Percentiles rank a stretch among this genome's conserved stretches.
These are phyloP conservation scores for Ceratina australensis DNA, from an alignment of 1,140 invertebrate genomes.

Conservation along the genomic window DNA sequence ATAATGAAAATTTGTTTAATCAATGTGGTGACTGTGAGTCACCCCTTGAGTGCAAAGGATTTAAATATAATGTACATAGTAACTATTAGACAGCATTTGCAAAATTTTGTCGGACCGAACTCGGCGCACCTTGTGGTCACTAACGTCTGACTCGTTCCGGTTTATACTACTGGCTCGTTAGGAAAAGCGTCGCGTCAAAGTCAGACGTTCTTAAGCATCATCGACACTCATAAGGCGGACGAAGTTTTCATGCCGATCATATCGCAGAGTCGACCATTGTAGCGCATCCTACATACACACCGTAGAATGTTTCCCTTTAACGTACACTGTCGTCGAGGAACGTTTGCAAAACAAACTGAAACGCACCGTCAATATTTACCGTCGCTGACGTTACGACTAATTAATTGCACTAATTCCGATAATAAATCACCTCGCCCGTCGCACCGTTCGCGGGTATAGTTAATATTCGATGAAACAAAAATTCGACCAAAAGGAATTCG, in stretches of 20 bases:
- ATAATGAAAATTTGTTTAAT: no score
- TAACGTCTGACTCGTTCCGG: background rate
- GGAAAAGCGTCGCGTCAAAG: no score
- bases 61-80: no score
- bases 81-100: background rate
- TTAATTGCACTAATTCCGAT: no score
- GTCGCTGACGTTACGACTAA: no score
- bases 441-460: no score
- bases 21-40: no score
- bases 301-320: no score
- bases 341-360: background rate
- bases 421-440: no score
- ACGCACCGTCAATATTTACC: background rate
- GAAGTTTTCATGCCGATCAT: background rate
- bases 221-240: background rate
- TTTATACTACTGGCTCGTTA: background rate
- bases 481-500: background rate
- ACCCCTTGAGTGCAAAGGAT: no score
- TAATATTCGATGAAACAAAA: no score
- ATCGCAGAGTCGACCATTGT: background rate
- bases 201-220: background rate
- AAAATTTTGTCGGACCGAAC: background rate
- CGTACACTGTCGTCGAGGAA: background rate
- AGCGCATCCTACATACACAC: background rate
- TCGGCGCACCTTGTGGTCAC: background rate